Evolutionary conservation across 2,888 invertebrate species (phyloP).

Genomic region (Pollenia griseotomentosa): DNA sequence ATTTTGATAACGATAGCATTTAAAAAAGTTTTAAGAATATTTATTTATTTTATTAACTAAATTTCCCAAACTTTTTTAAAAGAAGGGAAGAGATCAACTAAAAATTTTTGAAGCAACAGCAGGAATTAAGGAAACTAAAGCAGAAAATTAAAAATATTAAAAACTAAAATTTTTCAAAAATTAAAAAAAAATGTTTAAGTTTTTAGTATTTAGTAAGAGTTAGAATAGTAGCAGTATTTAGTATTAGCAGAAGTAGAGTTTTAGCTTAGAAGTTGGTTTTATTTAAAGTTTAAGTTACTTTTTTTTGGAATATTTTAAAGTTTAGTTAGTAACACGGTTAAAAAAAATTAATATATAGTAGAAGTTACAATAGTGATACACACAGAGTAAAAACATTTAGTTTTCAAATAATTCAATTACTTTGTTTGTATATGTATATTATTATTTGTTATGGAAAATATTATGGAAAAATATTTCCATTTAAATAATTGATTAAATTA

Average conservation of each 20-base stretch:
- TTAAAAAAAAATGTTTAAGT: neutral
- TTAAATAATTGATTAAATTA: conserved; percentile 4
- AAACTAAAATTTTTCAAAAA: neutral
- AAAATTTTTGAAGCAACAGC: neutral
- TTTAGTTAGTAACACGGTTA: conserved; percentile 55
- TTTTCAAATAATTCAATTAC: conserved; percentile 50
- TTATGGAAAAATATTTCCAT: conserved; percentile 33
- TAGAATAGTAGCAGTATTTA: conserved; percentile 18
- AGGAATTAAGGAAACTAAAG: neutral
- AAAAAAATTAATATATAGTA: conserved; percentile 34
- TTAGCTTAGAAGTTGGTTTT: conserved; percentile 1
- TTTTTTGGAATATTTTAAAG: conserved; percentile 54
- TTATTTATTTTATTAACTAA: conserved; percentile 16
- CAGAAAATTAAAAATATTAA: conserved; percentile 4
- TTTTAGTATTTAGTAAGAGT: neutral
- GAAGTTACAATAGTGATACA: conserved; percentile 76
- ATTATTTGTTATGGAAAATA: conserved; percentile 19
- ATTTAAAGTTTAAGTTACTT: conserved; percentile 34
- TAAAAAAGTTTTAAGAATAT: conserved; percentile 76
- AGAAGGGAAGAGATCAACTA: neutral
- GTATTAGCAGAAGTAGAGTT: neutral
- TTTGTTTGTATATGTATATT: conserved; percentile 10
- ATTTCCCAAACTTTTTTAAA: conserved; percentile 69
- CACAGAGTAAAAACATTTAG: conserved; percentile 54
- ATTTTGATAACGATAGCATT: conserved; percentile 83